Conservation (phyloP, 2,888 invertebrate species). For the Leuctra nigra region DNA sequence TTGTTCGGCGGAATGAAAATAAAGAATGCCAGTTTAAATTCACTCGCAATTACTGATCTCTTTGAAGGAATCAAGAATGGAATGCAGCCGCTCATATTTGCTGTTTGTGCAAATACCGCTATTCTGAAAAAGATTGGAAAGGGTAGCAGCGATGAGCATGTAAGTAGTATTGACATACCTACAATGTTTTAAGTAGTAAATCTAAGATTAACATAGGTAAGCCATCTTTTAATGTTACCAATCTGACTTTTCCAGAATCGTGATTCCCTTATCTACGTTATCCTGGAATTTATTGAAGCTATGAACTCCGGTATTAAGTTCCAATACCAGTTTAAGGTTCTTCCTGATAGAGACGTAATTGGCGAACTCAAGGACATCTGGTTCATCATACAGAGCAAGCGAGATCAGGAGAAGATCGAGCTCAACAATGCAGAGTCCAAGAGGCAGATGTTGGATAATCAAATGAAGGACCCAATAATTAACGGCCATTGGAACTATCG, state of each 20-base stretch:
- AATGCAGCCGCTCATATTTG: slow-evolving; percentile 56
- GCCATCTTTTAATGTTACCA: no score
- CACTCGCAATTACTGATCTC: slow-evolving; percentile 3
- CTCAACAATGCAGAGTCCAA: no score
- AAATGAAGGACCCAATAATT: no score
- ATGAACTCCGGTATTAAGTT: slow-evolving; percentile 61
- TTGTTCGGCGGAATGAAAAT: slow-evolving; percentile 68
- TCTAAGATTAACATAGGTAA: no score
- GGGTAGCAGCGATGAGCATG: slow-evolving; percentile 56
- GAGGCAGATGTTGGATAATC: no score
- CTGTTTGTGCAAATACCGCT: slow-evolving; percentile 67
- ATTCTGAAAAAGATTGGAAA: slow-evolving; percentile 62
- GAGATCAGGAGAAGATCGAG: slow-evolving; percentile 43
- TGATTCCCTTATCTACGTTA: slow-evolving; percentile 57
- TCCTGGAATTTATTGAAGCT: slow-evolving; percentile 65
- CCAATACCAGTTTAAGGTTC: slow-evolving; percentile 47
- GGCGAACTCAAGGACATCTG: slow-evolving; percentile 69
- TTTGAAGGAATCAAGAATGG: slow-evolving; percentile 33
- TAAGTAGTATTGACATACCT: slow-evolving; percentile 36
- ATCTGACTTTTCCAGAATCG: slow-evolving; percentile 55
- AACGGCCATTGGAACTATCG: no score
- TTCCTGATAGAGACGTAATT: slow-evolving; percentile 61
- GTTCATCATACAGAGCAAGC: slow-evolving; percentile 58
- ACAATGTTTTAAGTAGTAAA: no score
- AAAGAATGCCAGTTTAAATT: slow-evolving; percentile 36